Evolutionary conservation across 2,888 invertebrate species (phyloP).

Genomic region (Rotaria sp.): DNA sequence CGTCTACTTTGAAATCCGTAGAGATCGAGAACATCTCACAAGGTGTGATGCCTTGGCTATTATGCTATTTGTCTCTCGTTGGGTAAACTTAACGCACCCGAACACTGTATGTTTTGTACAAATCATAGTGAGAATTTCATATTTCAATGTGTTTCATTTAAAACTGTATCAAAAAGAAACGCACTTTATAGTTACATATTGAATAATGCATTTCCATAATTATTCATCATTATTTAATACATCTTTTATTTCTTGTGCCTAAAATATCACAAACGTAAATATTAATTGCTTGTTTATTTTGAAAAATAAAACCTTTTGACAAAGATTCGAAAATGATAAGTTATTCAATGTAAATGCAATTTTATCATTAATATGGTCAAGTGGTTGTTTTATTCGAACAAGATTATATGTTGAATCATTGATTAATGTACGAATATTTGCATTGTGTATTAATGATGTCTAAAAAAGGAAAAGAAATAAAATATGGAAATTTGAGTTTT

Average conservation of each 20-base stretch:
- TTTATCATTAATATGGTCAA: conserved; percentile 88
- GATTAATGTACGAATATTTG: conserved; percentile 13
- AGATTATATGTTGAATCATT: conserved; percentile 41
- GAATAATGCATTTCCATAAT: conserved; percentile 88
- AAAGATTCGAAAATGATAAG: conserved; percentile 84
- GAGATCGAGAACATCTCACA: no score
- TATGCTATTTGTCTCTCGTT: no score
- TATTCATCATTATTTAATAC: conserved; percentile 69
- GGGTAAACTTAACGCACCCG: no score
- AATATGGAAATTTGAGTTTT: no score
- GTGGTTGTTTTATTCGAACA: conserved; percentile 67
- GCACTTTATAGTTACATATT: conserved; percentile 94
- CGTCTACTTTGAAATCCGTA: no score
- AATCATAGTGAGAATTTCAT: no score
- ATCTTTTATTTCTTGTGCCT: conserved; percentile 84
- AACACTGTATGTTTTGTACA: neutral
- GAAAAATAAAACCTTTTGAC: conserved; percentile 67
- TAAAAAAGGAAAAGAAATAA: neutral
- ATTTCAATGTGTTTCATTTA: conserved; percentile 88
- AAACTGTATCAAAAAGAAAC: conserved; percentile 82
- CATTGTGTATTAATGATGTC: conserved; percentile 10
- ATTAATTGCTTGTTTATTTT: no score
- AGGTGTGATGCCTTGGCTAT: no score
- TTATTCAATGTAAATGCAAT: conserved; percentile 99
- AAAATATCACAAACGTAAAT: conserved; percentile 41